These are phyloP conservation scores for Tympanoctomys barrerae DNA, from an alignment of 2,797 vertebrate species.

Conservation along the genomic window DNA sequence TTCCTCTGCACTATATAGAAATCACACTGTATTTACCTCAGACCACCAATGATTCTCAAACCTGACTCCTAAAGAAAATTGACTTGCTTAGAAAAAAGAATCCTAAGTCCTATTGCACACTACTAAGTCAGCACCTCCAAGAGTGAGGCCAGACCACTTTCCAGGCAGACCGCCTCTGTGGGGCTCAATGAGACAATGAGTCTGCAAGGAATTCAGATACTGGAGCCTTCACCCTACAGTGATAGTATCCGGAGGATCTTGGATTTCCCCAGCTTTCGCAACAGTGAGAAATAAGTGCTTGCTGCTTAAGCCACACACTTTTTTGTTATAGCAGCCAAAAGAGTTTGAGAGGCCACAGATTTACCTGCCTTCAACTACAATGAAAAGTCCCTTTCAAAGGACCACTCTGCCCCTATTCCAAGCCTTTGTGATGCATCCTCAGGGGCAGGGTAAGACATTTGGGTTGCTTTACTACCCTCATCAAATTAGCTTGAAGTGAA, in stretches of 20 bases:
- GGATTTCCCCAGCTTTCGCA: not conserved
- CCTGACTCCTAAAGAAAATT: not conserved
- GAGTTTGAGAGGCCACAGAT: not conserved
- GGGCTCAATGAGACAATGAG: not conserved
- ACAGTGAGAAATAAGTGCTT: too few species aligned
- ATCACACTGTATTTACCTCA: not conserved
- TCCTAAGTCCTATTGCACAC: not conserved
- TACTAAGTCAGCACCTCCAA: not conserved
- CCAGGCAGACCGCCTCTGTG: not conserved
- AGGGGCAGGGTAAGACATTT: not conserved
- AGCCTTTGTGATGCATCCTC: not conserved
- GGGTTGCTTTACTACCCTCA: not conserved
- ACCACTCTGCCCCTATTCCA: not conserved
- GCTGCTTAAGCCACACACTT: not conserved
- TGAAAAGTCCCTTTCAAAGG: not conserved
- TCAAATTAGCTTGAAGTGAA: constrained; percentile 68
- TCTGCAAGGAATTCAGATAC: not conserved
- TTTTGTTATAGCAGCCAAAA: not conserved
- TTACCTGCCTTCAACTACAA: not conserved
- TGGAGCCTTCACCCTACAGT: not conserved
- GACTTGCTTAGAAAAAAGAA: not conserved
- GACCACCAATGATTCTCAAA: not conserved
- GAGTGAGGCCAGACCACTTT: not conserved
- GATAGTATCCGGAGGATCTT: not conserved
- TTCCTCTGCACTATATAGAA: too few species aligned